phyloP scores from a whole-genome alignment of 2,797 vertebrate genomes.

The Pseudocheirus occidentalis region DNA sequence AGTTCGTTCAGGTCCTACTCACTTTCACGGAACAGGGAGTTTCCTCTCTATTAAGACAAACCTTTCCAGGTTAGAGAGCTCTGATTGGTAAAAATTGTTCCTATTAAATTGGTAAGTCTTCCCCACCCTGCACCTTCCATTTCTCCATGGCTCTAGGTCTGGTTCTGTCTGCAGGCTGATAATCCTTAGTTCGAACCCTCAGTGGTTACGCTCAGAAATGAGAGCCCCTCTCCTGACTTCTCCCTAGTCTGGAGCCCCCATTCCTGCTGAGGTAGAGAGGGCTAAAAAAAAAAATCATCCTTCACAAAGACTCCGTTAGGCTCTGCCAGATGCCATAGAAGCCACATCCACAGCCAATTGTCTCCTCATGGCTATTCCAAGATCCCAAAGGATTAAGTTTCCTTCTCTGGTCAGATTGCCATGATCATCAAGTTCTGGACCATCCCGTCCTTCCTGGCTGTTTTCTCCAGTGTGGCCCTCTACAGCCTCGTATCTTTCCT shows the following conservation, averaged over 20 bases:
- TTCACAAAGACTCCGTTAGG: not conserved
- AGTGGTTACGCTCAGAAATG: not conserved
- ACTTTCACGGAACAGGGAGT: not conserved
- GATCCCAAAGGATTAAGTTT: not conserved
- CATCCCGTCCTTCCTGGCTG: constrained; percentile 78
- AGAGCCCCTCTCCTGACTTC: not conserved
- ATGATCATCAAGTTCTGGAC: constrained; percentile 91
- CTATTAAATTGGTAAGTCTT: not conserved
- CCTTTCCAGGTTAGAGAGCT: not conserved
- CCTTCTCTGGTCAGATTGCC: constrained; percentile 83
- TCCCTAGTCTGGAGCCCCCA: not conserved
- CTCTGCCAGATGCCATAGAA: not conserved
- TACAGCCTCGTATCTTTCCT: constrained; percentile 86
- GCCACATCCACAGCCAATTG: no score
- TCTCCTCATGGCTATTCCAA: not conserved
- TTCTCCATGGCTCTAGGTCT: rapidly evolving
- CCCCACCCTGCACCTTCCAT: not conserved
- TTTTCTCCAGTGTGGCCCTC: constrained; percentile 84
- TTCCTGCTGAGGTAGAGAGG: not conserved
- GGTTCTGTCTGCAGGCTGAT: not conserved
- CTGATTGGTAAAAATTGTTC: not conserved
- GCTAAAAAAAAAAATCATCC: not conserved
- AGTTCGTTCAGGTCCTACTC: not conserved
- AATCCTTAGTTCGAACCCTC: not conserved
- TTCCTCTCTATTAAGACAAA: not conserved